Conservation (phyloP, 2,888 invertebrate genomes). For the Latheticus oryzae region DNA sequence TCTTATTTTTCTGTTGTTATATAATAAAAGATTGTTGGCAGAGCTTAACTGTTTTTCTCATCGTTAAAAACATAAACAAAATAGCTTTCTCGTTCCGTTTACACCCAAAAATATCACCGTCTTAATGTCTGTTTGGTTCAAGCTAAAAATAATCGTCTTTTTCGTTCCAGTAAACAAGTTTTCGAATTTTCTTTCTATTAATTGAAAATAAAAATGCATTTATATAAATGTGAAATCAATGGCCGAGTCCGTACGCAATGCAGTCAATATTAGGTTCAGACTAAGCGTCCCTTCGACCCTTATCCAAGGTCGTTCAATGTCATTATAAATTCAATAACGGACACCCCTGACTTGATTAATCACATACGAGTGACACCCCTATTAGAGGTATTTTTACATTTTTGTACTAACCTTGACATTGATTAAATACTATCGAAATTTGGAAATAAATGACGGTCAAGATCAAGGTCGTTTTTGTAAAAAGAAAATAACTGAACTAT, state of each 20-base stretch:
- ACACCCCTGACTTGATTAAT: conserved; percentile 18
- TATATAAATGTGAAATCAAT: conserved; percentile 48
- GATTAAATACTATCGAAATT: conserved; percentile 27
- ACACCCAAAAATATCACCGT: conserved; percentile 17
- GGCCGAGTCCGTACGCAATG: conserved; percentile 53
- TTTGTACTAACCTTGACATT: conserved; percentile 39
- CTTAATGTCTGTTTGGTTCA: conserved; percentile 21
- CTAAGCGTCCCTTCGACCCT: conserved; percentile 41
- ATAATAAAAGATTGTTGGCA: conserved; percentile 18
- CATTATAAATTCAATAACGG: conserved; percentile 45
- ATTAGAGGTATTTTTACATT: too few relatives aligned
- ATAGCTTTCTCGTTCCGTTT: conserved; percentile 12
- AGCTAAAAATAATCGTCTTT: conserved; percentile 23
- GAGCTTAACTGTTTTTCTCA: conserved; percentile 10
- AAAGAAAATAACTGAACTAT: conserved; percentile 8
- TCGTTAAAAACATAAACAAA: conserved; percentile 25
- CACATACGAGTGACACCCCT: conserved; percentile 6
- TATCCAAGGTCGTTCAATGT: conserved; percentile 51
- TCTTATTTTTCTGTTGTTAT: conserved; percentile 12
- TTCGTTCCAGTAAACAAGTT: conserved; percentile 22
- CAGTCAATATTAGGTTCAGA: conserved; percentile 51
- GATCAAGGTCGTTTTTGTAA: conserved; percentile 34
- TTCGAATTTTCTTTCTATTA: conserved; percentile 1
- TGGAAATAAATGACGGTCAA: conserved; percentile 34
- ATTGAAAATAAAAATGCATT: conserved; percentile 21